Percentiles rank a stretch among this genome's conserved stretches.
These are phyloP conservation scores for Myopa tessellatipennis DNA, from an alignment of 2,888 invertebrate species.

Conservation along the genomic window DNA sequence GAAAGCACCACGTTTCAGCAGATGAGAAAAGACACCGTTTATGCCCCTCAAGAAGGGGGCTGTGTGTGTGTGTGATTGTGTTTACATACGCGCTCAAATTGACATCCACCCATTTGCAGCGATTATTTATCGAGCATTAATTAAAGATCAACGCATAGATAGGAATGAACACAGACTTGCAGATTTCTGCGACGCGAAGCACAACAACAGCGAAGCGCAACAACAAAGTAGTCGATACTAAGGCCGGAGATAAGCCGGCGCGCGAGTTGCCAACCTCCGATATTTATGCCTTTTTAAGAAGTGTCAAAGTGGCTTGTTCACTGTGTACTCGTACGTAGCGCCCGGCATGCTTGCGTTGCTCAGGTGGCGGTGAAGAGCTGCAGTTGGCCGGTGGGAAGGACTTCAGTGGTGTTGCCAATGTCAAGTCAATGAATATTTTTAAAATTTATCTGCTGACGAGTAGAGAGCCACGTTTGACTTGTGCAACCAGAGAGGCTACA, in stretches of 20 bases:
- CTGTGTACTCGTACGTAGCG: slow-evolving; percentile 14
- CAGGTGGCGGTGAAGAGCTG: background rate
- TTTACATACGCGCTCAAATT: slow-evolving; percentile 17
- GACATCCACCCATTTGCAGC: slow-evolving; percentile 56
- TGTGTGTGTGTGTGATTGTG: background rate
- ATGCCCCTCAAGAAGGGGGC: too few species aligned
- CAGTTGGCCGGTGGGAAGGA: background rate
- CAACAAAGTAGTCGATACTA: background rate
- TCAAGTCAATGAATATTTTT: slow-evolving; percentile 23
- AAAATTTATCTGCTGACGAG: slow-evolving; percentile 22
- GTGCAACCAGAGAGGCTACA: background rate
- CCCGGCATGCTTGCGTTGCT: background rate
- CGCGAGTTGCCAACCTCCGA: slow-evolving; percentile 25
- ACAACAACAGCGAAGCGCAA: background rate
- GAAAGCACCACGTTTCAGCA: background rate
- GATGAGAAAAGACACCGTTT: too few species aligned
- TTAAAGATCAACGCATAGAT: slow-evolving; percentile 56
- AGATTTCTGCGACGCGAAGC: background rate
- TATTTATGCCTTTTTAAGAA: slow-evolving; percentile 49
- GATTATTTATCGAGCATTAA: slow-evolving; percentile 58
- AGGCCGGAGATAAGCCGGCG: slow-evolving; percentile 15
- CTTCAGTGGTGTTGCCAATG: background rate
- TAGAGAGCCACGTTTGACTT: background rate
- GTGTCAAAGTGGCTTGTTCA: slow-evolving; percentile 45
- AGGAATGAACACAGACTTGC: slow-evolving; percentile 17